Conservation (phyloP, 2,888 invertebrate genomes). For the Cactoblastis cactorum region DNA sequence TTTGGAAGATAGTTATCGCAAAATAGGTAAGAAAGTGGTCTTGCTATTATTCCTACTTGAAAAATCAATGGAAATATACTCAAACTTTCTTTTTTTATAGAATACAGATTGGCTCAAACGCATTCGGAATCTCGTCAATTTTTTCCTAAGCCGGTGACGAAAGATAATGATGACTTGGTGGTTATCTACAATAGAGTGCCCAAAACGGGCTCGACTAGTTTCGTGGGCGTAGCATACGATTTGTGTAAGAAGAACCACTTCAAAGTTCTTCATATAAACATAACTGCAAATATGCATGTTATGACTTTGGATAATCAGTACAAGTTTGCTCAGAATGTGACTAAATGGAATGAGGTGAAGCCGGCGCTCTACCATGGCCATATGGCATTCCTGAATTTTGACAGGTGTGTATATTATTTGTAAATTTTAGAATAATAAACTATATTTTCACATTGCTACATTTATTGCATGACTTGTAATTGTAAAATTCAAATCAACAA, state of each 20-base stretch:
- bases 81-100: constrained; percentile 39
- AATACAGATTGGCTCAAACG: constrained; percentile 53
- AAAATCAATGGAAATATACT: not conserved
- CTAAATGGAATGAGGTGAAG: constrained; percentile 92
- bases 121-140: constrained; percentile 62
- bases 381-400: constrained; percentile 97
- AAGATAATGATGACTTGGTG: constrained; percentile 83
- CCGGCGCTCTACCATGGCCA: constrained; percentile 99
- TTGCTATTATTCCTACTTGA: not conserved
- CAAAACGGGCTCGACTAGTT: constrained; percentile 98
- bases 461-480: no score
- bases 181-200: constrained; percentile 98
- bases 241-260: constrained; percentile 86
- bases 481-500: no score
- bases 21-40: constrained; percentile 48
- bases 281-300: constrained; percentile 97
- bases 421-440: no score
- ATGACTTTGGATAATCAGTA: constrained; percentile 94
- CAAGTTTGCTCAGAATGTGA: constrained; percentile 93
- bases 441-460: no score
- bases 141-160: constrained; percentile 48
- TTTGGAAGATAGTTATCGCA: constrained; percentile 61
- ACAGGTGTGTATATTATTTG: constrained; percentile 79
- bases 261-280: constrained; percentile 92
- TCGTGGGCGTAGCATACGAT: constrained; percentile 94